Evolutionary conservation across 1,140 invertebrate species (phyloP).

Genomic region (Phocides pigmalion): DNA sequence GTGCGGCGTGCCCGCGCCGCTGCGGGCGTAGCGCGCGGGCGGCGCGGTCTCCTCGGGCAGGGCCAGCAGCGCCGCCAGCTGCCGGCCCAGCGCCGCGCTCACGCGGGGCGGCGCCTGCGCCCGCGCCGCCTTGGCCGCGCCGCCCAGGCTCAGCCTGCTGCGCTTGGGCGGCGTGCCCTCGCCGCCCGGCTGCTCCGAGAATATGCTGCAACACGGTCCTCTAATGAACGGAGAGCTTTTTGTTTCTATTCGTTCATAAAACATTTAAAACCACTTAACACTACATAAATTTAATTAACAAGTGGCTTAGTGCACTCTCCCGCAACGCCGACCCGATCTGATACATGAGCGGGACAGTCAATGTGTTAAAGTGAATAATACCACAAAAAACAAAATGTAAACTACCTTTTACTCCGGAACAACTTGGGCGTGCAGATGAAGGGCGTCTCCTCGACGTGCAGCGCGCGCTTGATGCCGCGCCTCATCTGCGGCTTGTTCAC

Average conservation of each 20-base stretch:
- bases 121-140: constrained; percentile 31
- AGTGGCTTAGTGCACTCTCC: too few species aligned
- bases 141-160: constrained; percentile 45
- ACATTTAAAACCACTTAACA: too few species aligned
- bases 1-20: constrained; percentile 65
- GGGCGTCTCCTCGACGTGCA: constrained; percentile 76
- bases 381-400: too few species aligned
- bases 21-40: constrained; percentile 42
- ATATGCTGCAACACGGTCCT: constrained; percentile 46
- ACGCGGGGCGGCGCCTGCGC: constrained; percentile 28
- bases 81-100: constrained; percentile 49
- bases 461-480: constrained; percentile 67
- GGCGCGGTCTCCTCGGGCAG: constrained; percentile 55
- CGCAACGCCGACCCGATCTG: too few species aligned
- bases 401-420: constrained; percentile 57
- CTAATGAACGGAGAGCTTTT: too few species aligned
- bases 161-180: constrained; percentile 53
- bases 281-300: not conserved
- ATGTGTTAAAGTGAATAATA: too few species aligned
- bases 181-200: constrained; percentile 39
- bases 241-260: too few species aligned
- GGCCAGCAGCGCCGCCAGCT: constrained; percentile 63
- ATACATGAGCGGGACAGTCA: too few species aligned
- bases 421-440: constrained; percentile 80
- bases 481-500: constrained; percentile 65